A percentile compares a stretch with the other conserved stretches of the same genome.
phyloP scores from a whole-genome alignment of 2,113 vertebrate species.

The Dipodomys spectabilis region DNA sequence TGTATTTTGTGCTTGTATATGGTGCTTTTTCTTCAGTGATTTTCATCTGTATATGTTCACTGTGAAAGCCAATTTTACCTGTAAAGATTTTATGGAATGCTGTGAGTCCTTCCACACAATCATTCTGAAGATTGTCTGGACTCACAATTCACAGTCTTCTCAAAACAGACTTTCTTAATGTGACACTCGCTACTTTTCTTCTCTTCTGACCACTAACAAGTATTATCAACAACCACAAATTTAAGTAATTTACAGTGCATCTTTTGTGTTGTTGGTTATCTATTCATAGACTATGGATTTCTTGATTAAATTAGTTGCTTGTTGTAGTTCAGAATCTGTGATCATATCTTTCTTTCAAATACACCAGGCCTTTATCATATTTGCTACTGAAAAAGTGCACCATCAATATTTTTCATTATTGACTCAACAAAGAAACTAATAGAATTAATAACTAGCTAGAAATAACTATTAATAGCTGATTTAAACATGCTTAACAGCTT shows the following conservation, averaged over 20 bases:
- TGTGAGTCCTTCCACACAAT: neutral
- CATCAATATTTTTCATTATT: slow-evolving; percentile 19
- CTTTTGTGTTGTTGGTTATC: neutral
- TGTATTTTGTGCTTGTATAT: too few species aligned
- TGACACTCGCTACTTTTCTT: neutral
- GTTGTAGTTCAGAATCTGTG: neutral
- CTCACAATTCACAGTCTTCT: neutral
- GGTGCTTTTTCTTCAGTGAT: neutral
- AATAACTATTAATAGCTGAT: neutral
- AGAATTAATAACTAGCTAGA: neutral
- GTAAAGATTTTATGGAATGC: neutral
- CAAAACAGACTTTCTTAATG: neutral
- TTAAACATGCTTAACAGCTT: neutral
- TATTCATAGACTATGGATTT: slow-evolving; percentile 22
- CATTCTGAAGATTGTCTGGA: neutral
- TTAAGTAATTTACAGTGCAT: neutral
- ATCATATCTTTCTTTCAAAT: neutral
- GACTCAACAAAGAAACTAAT: neutral
- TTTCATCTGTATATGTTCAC: neutral
- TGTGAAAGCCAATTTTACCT: neutral
- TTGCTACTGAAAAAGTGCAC: neutral
- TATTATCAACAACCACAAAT: neutral
- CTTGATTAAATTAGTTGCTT: neutral
- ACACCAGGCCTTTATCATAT: neutral
- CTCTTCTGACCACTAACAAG: neutral